Base-by-base conservation (phyloP, 2,797 vertebrate species). In the Eptatretus atami region DNA sequence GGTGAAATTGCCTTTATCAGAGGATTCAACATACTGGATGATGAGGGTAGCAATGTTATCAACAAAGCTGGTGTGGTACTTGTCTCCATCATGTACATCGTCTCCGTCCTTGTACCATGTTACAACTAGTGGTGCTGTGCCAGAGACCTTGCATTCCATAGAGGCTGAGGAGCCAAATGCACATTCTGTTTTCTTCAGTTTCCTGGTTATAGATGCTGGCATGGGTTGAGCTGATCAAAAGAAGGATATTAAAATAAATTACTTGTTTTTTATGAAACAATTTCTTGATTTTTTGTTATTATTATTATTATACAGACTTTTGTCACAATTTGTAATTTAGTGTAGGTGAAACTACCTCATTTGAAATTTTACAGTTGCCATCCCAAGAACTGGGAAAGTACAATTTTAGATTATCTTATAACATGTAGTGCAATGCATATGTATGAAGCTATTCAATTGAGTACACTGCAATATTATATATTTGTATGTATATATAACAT, bases 71-170 rank as follows among this genome's bases (percentile, higher is more conserved):
- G 79, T 72, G 71, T 75, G 77, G 69, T 83, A 82, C 73, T 80
- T 93, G 66, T 74, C 69, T 55, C 80, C 79, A 69, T 79, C 65
- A 15, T 70, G 63, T 63, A 94, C 68, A 70, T 93, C 83, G 70
- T 71, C 77, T 14, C 83, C 81, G 3, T 92, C 81, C 75, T 93
- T 99, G 72, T 86, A 94, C 92, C 92, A 98, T 68, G 75, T 73
- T 63, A 94, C 69, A 1, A 77, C 82, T 80, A 98, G 90, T 65
- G 88, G 87, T 68, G 93, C 82, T 61, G 90, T 93, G 66, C 92
- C 92, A 67, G 92, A 82, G 65, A 94, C 79, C 72, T 80, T 96
- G 74, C 86, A 92, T 67, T 95, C 86, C 73, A 96, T 70, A 54
- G 70, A 81, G 67, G 85, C 74, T 0, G 76, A 72, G n/a, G 72